These are phyloP conservation scores for Zonitis immaculata DNA, from an alignment of 2,888 invertebrate species.

Conservation along the genomic window DNA sequence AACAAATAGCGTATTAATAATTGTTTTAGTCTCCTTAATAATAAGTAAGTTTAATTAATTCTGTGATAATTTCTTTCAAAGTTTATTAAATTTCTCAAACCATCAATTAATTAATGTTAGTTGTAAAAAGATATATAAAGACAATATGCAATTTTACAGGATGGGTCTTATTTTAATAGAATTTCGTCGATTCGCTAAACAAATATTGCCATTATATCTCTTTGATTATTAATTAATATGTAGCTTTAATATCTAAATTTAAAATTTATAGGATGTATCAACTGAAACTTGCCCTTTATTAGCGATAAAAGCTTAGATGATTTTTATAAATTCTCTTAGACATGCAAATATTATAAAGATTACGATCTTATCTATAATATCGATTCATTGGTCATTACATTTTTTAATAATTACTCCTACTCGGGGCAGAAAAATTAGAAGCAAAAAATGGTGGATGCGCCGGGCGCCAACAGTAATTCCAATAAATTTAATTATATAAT, in stretches of 20 bases:
- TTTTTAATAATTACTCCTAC: no score
- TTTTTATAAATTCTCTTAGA: no score
- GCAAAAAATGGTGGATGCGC: background rate
- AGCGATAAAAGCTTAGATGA: no score
- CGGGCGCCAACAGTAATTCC: no score
- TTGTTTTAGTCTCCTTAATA: background rate
- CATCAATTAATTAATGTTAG: background rate
- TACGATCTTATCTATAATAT: no score
- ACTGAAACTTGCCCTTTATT: no score
- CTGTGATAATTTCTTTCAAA: background rate
- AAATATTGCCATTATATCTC: background rate
- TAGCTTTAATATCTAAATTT: background rate
- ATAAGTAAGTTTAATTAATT: background rate
- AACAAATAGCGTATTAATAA: no score
- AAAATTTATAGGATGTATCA: background rate
- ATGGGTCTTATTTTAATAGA: background rate
- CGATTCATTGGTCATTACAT: no score
- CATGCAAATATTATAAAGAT: no score
- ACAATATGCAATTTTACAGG: background rate
- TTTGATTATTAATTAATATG: background rate
- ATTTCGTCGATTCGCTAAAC: background rate
- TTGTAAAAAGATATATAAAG: slow-evolving; percentile 1
- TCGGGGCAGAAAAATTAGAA: no score
- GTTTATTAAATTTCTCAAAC: background rate
- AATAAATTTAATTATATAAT: no score